Evolutionary conservation across 2,113 vertebrate genomes (phyloP), one percentile per base, ranked within the genome.

Genomic region (Myotis davidii): DNA sequence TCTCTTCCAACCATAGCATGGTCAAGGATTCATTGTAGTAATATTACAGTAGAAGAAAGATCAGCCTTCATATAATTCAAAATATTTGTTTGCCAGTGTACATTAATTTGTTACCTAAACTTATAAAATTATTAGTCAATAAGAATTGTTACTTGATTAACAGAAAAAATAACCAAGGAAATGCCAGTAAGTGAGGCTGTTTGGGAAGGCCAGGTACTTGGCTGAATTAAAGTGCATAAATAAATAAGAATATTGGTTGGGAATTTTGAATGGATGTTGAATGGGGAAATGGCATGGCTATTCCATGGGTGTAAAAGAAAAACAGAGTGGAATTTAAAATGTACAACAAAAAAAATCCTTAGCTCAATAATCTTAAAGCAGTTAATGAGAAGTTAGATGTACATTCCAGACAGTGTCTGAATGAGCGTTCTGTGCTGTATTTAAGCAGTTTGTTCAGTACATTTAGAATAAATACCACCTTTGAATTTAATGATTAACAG

Each of bases 151-250:
- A 86, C 61, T 56, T 85, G 9, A 70, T 77, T 82, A 91, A 67
- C 34, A 96, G 50, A 95, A 95, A 95, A 95, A 76, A 67, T 37
- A 82, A 61, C 18, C 32, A 42, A 86, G 32, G 34, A 84, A 86
- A 85, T 65, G n/a, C 23, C 64, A 93, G 32, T 87, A 90, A 92
- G 6, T 90, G 48, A 69, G 29, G 29, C n/a, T 78, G 0, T 74
- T 90, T 85, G 27, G 16, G 65, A 72, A 92, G 21, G 86, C 1
- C 18, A 86, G 73, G 14, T 27, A 85, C 23, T 77, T 79, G 29
- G 17, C 50, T 94, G 52, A 93, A 67, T 65, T 93, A 48, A 85
- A 76, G 17, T 50, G n/a, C 85, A 37, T 67, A 73, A 76, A 52
- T 78, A 32, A 81, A 65, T 81, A 52, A 92, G 34, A 72, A 83